Percentiles rank a stretch among this genome's conserved stretches.
phyloP scores from a whole-genome alignment of 2,113 vertebrate genomes.

The Erythrocebus patas region DNA sequence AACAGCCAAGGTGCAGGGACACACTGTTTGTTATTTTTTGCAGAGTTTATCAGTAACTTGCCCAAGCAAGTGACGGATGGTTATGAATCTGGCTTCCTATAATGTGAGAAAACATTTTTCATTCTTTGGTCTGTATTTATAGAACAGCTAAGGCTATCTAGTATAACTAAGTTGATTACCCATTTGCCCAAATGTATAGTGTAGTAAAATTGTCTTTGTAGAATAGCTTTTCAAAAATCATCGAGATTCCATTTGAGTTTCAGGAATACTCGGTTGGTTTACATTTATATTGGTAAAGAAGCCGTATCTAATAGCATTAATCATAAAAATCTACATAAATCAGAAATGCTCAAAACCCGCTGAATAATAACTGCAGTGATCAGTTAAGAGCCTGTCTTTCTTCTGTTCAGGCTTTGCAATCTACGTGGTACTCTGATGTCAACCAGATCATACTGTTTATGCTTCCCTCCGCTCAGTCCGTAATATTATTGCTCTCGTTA shows the following conservation, averaged over 20 bases:
- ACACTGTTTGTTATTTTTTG: conserved; percentile 85
- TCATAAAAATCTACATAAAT: conserved; percentile 65
- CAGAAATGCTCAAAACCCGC: conserved; percentile 45
- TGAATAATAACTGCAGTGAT: conserved; percentile 48
- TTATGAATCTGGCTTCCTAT: conserved; percentile 85
- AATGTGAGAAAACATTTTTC: conserved; percentile 85
- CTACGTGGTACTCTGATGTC: background rate
- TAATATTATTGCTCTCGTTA: background rate
- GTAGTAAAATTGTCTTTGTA: conserved; percentile 72
- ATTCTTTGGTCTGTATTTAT: conserved; percentile 76
- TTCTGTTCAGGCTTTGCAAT: background rate
- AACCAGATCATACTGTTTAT: background rate
- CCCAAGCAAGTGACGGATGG: conserved; percentile 85
- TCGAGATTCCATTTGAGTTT: conserved; percentile 65
- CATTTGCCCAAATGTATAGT: conserved; percentile 64
- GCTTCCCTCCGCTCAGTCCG: background rate
- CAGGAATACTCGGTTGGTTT: conserved; percentile 54
- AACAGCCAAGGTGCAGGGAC: conserved; percentile 83
- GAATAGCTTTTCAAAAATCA: conserved; percentile 74
- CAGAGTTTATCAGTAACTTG: conserved; percentile 87
- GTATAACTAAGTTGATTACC: conserved; percentile 71
- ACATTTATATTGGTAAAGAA: conserved; percentile 52
- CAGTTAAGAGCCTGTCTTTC: conserved; percentile 17
- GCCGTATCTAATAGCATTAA: conserved; percentile 54
- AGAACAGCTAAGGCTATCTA: conserved; percentile 73